Conservation (phyloP, 2,888 invertebrate species). For the Apodemia duryi region DNA sequence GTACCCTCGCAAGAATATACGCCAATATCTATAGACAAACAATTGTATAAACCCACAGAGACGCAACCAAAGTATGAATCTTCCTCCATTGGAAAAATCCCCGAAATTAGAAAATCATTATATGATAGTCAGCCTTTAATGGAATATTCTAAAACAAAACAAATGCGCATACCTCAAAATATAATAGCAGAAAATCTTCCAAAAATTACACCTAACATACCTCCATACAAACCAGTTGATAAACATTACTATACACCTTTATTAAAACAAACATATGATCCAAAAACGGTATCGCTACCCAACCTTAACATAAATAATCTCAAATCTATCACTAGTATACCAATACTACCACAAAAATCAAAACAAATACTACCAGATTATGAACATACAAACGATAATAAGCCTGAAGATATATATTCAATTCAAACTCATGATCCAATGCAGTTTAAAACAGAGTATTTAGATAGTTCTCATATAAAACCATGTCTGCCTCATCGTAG, state of each 20-base stretch:
- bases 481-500: neutral
- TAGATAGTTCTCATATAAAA: neutral
- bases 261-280: neutral
- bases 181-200: neutral
- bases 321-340: neutral
- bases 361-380: neutral
- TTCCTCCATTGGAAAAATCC: neutral
- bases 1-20: too few species aligned
- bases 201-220: neutral
- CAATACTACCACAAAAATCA: neutral
- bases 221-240: neutral
- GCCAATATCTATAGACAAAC: neutral
- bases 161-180: neutral
- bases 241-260: neutral
- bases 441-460: neutral
- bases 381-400: neutral
- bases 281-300: neutral
- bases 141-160: neutral
- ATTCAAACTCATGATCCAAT: neutral
- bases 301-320: neutral
- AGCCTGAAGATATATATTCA: neutral
- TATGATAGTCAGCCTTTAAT: neutral
- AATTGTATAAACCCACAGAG: neutral
- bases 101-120: neutral
- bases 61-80: neutral